Conservation (phyloP, 1,140 invertebrate genomes). For the Hycleus cichorii region DNA sequence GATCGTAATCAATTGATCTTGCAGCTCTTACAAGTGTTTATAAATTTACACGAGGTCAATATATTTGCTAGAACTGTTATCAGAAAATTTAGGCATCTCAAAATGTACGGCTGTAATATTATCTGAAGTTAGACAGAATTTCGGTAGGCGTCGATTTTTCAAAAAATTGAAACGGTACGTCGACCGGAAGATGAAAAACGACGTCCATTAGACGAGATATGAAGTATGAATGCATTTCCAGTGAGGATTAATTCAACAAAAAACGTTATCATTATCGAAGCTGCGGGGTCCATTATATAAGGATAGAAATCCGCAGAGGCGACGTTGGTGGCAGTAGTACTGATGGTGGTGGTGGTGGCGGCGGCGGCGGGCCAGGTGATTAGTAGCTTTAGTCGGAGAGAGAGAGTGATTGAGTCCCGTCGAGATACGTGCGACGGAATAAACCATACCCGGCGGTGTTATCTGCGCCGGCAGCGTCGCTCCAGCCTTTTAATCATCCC, state of each 20-base stretch:
- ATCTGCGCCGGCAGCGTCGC: conserved; percentile 32
- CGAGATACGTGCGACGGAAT: conserved; percentile 32
- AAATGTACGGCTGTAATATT: too few relatives aligned
- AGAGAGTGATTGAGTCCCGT: conserved; percentile 36
- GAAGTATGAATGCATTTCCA: conserved; percentile 41
- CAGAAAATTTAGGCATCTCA: too few relatives aligned
- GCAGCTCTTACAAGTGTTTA: conserved; percentile 11
- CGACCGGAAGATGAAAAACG: conserved; percentile 32
- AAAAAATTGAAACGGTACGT: too few relatives aligned
- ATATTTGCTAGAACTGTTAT: conserved; percentile 2
- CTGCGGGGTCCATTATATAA: conserved; percentile 26
- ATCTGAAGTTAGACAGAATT: too few relatives aligned
- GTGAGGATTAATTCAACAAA: conserved; percentile 38
- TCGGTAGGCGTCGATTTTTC: too few relatives aligned
- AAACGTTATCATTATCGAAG: conserved; percentile 33
- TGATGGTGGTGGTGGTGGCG: conserved; percentile 11
- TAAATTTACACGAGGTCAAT: conserved; percentile 15
- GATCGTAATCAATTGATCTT: conserved; percentile 9
- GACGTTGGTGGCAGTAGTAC: conserved; percentile 6
- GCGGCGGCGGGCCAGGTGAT: conserved; percentile 29
- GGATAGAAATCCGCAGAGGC: conserved; percentile 20
- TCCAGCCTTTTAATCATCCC: conserved; percentile 36
- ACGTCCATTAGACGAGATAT: conserved; percentile 38
- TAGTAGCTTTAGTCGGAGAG: conserved; percentile 27
- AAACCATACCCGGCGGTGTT: conserved; percentile 32